A percentile compares a stretch with the other conserved stretches of the same genome.
phyloP scores from a whole-genome alignment of 2,888 invertebrate species.

The Ryuthela nishihirai region DNA sequence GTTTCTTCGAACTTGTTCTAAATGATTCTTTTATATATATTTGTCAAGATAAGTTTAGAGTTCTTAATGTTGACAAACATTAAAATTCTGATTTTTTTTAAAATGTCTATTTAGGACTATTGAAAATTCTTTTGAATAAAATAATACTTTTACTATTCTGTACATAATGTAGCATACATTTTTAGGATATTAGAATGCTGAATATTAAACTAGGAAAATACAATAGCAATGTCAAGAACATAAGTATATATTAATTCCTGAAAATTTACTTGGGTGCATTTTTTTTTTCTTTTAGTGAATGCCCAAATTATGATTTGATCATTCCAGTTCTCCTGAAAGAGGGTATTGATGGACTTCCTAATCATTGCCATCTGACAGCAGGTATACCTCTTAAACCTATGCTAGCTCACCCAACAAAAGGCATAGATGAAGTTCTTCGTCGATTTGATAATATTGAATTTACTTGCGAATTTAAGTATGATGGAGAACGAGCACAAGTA shows the following conservation, averaged over 20 bases:
- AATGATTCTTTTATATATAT: conserved; percentile 8
- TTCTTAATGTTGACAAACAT: no score
- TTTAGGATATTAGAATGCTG: no score
- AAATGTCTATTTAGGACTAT: no score
- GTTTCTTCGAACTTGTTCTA: not conserved
- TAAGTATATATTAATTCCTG: no score
- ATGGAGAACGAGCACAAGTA: conserved; percentile 92
- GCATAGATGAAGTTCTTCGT: conserved; percentile 79
- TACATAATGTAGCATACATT: no score
- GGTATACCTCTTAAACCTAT: conserved; percentile 96
- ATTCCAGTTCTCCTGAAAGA: conserved; percentile 71
- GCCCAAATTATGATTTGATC: conserved; percentile 87
- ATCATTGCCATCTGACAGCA: conserved; percentile 79
- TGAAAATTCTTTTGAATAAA: no score
- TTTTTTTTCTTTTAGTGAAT: conserved; percentile 64
- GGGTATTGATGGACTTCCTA: conserved; percentile 69
- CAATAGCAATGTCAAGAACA: no score
- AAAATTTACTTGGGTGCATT: no score
- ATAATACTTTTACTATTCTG: no score
- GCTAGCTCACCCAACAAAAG: conserved; percentile 97
- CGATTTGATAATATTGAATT: conserved; percentile 82
- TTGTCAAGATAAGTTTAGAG: no score
- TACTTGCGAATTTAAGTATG: conserved; percentile 99
- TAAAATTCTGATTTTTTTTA: no score
- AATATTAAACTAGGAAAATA: no score